Base-by-base conservation (phyloP, 2,113 vertebrate genomes). In the Cyprinodon brontotheroides region DNA sequence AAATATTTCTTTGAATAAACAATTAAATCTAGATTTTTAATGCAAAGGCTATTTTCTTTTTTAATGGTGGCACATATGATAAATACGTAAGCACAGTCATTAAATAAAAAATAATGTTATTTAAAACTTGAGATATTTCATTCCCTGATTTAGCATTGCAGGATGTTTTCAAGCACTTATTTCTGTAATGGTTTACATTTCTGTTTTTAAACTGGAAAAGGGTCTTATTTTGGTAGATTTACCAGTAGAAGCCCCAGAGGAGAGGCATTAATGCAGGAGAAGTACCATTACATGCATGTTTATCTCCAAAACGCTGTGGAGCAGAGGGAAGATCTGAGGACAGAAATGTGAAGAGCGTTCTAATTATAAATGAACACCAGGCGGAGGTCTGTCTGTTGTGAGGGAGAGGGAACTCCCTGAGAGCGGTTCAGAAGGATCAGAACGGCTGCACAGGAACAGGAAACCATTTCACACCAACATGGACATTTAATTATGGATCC, bases 311-410 rank as follows among this genome's bases (percentile, higher is more conserved):
- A 20, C 50, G 1, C 12, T 13, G 50, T 20, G 50, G 50, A 20
- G 50, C 50, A 20, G 1, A 53, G 50, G 17, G 50, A 6, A 53
- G 50, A 53, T 45, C 43, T 7, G 41, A 41, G 41, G 41, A 41
- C 9, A 20, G 37, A 65, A 41, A 74, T 22, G n/a, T 0, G 68
- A 77, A 70, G 59, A 63, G 59, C n/a, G 60, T 20, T 72, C 43
- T 80, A 72, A 86, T 83, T 77, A 80, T 74, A 80, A 72, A 80
- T 61, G 60, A 65, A 62, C 53, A 40, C 9, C 12, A 40, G 75
- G 48, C 61, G n/a, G 53, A 36, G 17, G n/a, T 47, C 47, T n/a
- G 43, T 45, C 43, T 45, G 43, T 11, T 5, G 13, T 22, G 53
- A 72, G 64, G 8, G 13, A 13, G 12, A 74, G 68, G 20, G 1